Percentiles rank a stretch among this genome's conserved stretches.
Evolutionary conservation across 2,888 invertebrate genomes (phyloP).

Genomic region (Phlogophora meticulosa): DNA sequence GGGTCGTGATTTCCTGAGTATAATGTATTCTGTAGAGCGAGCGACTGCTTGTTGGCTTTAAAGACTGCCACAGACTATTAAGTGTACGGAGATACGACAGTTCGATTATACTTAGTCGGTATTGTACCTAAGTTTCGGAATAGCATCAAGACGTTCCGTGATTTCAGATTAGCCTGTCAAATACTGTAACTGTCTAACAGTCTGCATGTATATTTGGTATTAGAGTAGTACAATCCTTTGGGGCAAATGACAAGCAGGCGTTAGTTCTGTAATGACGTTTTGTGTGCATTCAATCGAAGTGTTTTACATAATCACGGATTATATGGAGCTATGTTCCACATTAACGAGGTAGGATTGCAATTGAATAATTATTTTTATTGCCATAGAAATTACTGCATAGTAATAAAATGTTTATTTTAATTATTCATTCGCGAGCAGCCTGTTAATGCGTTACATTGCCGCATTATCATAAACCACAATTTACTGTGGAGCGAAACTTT

Average conservation of each 20-base stretch:
- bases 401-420: slow-evolving; percentile 48
- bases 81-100: slow-evolving; percentile 71
- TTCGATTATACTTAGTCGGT: slow-evolving; percentile 56
- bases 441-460: slow-evolving; percentile 38
- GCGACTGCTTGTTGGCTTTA: slow-evolving; percentile 73
- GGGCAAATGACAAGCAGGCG: slow-evolving; percentile 10
- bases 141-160: slow-evolving; percentile 38
- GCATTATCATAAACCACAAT: slow-evolving; percentile 39
- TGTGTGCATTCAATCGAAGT: slow-evolving; percentile 31
- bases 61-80: slow-evolving; percentile 84
- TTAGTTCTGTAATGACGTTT: slow-evolving; percentile 12
- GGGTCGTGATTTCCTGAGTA: slow-evolving; percentile 89
- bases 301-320: slow-evolving; percentile 54
- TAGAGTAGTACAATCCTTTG: slow-evolving; percentile 5
- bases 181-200: slow-evolving; percentile 30
- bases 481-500: slow-evolving; percentile 22
- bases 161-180: slow-evolving; percentile 50
- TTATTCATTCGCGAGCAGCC: slow-evolving; percentile 40
- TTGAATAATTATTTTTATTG: slow-evolving; percentile 57
- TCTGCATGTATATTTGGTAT: slow-evolving; percentile 24
- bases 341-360: slow-evolving; percentile 43
- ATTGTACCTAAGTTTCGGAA: slow-evolving; percentile 48
- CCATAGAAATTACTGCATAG: slow-evolving; percentile 44
- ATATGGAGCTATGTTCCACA: slow-evolving; percentile 43
- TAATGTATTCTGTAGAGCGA: slow-evolving; percentile 87